Evolutionary conservation across 2,888 invertebrate species (phyloP), one percentile per base, ranked within the genome.

Genomic region (Eledona agricola): DNA sequence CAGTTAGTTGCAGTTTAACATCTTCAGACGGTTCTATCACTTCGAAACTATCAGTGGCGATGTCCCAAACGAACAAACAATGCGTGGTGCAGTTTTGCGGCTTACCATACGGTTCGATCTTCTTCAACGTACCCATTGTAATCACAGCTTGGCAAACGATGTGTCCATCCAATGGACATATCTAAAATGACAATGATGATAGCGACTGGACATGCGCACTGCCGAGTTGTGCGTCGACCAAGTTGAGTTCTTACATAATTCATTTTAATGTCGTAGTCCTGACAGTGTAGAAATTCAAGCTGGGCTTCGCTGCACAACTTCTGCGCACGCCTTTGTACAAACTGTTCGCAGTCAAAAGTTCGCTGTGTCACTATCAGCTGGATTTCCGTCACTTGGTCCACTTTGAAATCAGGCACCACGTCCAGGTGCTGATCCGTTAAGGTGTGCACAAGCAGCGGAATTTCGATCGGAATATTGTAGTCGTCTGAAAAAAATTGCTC

Each of bases 261-360:
- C 55, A 77, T 66, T 69, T 75, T 75, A 53, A 77, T 73, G 61
- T 77, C 77, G 54, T 77, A 77, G 52, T 77, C 77, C 56, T 75
- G 73, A 58, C 76, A 77, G 64, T 77, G 73, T 25, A 74, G 63
- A 59, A 75, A 77, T 58, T 74, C 71, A 23, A 77, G 56, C 37
- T 74, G 69, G 13, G 72, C 68, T 51, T 77, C 76, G 1, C 67
- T 55, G 59, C 77, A 77, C 34, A 77, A 52, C 53, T 72, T 71
- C 56, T 77, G 75, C n/a, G 77, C 76, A 38, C 72, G 64, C 47
- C 72, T 67, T 61, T 77, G 76, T 47, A 77, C 73, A 59, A 77
- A 77, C 55, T 76, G 76, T 61, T 77, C 77, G 56, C 74, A 76
- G 62, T 77, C 77, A 49, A 77, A 76, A 2, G 76, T 75, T 59